Evolutionary conservation across 2,113 vertebrate genomes (phyloP), one percentile per base, ranked within the genome.

Genomic region (Peromyscus californicus): DNA sequence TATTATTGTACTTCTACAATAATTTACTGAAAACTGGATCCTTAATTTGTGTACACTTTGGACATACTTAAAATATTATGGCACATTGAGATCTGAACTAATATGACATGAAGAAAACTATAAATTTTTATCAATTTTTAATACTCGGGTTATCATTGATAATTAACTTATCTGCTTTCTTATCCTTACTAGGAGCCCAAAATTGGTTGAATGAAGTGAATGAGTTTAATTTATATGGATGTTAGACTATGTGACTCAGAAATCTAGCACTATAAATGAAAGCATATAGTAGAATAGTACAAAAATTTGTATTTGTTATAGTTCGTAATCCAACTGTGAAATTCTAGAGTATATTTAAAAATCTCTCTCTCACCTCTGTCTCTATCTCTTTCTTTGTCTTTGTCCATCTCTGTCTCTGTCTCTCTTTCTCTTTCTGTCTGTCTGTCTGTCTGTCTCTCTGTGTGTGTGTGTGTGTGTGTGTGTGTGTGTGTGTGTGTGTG

Each of bases 11-110:
- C 7, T 45, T 45, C 57, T 80, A 39, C 63, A 88, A 33, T 3
- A 83, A 94, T 93, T 94, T 86, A 57, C 65, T 91, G 57, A 93
- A 95, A 94, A 42, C 26, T 3, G 61, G 21, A 29, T 5, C 9
- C 51, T 8, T 21, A 29, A 21, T 54, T 51, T 91, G 48, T 70
- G 45, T 57, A 54, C 7, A 12, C 57, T 90, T 17, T 75, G 48
- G 29, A 70, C 26, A 65, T 39, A 88, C 39, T 93, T 95, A 2
- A 95, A 93, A 72, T 76, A 39, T 61, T 89, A 74, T 69, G 33
- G 54, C 3, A 67, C 75, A 8, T 19, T 84, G 26, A 9, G 0
- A 61, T 91, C 84, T 97, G 67, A 86, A n/a, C 39, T 91, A 89
- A 48, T 92, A 72, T 76, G 29, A 82, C 51, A 65, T 78, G 45